Evolutionary conservation across 2,797 vertebrate species (phyloP).

Genomic region (Molossus alvarezi): DNA sequence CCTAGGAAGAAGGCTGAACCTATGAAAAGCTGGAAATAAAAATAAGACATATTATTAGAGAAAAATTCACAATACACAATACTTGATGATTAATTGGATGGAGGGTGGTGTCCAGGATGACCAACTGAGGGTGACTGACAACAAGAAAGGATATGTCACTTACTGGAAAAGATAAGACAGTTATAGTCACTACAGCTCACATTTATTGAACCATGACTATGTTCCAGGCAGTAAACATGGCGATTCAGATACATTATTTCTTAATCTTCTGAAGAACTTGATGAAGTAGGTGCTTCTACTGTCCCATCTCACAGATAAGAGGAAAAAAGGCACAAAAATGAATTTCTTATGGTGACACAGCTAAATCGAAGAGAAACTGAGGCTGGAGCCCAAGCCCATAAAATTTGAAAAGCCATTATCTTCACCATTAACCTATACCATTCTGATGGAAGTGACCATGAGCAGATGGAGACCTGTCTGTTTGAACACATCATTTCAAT

Average conservation of each 20-base stretch:
- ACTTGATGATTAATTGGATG: background rate
- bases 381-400: background rate
- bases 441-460: background rate
- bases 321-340: constrained; percentile 15
- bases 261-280: constrained; percentile 2
- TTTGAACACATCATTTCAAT: background rate
- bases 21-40: constrained; percentile 46
- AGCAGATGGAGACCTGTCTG: background rate
- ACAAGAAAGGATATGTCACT: background rate
- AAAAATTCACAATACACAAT: background rate
- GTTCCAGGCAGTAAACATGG: background rate
- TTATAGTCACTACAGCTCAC: background rate
- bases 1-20: background rate
- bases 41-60: constrained; percentile 12
- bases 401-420: background rate
- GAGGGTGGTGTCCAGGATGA: background rate
- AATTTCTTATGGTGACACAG: background rate
- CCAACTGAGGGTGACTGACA: background rate
- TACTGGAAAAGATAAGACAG: background rate
- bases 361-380: background rate
- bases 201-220: background rate
- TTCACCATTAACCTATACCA: background rate
- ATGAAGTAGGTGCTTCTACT: constrained; percentile 15
- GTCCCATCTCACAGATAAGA: background rate
- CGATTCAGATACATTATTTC: background rate